Evolutionary conservation across 2,888 invertebrate species (phyloP).

Genomic region (Leucophenga maculata): DNA sequence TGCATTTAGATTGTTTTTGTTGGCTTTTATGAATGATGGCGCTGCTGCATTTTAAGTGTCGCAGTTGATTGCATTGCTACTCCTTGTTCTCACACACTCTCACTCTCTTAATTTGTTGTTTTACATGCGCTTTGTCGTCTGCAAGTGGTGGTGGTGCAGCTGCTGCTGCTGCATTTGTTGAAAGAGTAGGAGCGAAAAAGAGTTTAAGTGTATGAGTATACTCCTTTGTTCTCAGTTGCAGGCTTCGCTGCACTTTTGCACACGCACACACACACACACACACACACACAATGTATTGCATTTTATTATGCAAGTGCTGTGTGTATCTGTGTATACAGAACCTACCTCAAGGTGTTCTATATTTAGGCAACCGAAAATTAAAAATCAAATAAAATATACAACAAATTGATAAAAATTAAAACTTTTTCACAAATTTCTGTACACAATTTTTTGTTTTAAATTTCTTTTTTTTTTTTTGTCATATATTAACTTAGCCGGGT

Average conservation of each 20-base stretch:
- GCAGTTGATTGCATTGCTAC: background rate
- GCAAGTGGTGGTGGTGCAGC: conserved; percentile 21
- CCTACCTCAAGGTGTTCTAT: conserved; percentile 64
- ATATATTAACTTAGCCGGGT: background rate
- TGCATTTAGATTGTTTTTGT: conserved; percentile 12
- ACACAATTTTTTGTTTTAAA: background rate
- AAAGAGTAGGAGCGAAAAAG: too few species aligned
- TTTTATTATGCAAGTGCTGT: too few species aligned
- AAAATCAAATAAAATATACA: background rate
- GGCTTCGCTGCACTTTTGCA: too few species aligned
- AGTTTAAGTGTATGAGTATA: too few species aligned
- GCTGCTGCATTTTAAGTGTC: background rate
- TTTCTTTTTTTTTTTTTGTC: conserved; percentile 13
- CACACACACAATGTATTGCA: too few species aligned
- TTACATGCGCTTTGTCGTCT: too few species aligned
- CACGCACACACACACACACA: too few species aligned
- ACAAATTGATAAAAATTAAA: background rate
- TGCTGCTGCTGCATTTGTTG: too few species aligned
- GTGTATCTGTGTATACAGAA: conserved; percentile 37
- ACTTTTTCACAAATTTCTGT: background rate
- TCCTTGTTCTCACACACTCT: background rate
- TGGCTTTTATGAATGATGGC: conserved; percentile 18
- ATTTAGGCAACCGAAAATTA: conserved; percentile 46
- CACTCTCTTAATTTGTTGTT: background rate
- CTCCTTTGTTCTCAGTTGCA: too few species aligned